Percentiles rank a stretch among this genome's conserved stretches.
Conservation (phyloP, 2,113 vertebrate genomes). For the Tyrannus savana region DNA sequence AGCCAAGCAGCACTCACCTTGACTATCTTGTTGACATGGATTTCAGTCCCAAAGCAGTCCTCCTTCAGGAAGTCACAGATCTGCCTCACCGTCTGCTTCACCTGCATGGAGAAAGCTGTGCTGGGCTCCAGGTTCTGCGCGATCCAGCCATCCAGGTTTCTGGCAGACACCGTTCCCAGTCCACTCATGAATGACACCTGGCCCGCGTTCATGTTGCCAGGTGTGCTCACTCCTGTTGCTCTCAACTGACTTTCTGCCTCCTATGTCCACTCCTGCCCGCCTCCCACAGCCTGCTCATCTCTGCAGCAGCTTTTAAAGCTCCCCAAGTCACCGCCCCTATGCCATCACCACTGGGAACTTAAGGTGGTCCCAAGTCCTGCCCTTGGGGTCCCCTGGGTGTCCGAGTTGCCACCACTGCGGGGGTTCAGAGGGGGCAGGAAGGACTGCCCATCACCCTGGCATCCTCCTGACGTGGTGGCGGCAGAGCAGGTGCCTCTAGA, state of each 20-base stretch:
- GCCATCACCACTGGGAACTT: background rate
- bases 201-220: background rate
- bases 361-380: background rate
- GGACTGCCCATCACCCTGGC: background rate
- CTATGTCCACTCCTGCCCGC: accelerated
- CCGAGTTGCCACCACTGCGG: accelerated
- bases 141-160: background rate
- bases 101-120: background rate
- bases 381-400: accelerated
- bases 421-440: background rate
- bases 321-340: background rate
- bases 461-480: background rate
- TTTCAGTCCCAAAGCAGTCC: background rate
- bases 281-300: accelerated
- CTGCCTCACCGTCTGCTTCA: background rate
- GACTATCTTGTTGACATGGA: background rate
- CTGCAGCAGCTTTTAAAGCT: background rate
- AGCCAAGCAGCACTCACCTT: background rate
- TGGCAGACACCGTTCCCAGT: accelerated
- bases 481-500: background rate
- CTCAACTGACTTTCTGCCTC: background rate
- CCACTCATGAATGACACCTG: accelerated
- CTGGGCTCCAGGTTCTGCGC: background rate
- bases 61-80: constrained; percentile 52
- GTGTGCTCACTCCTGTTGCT: accelerated